Conservation (phyloP, 2,888 invertebrate genomes). For the Sinohyriopsis cumingii region DNA sequence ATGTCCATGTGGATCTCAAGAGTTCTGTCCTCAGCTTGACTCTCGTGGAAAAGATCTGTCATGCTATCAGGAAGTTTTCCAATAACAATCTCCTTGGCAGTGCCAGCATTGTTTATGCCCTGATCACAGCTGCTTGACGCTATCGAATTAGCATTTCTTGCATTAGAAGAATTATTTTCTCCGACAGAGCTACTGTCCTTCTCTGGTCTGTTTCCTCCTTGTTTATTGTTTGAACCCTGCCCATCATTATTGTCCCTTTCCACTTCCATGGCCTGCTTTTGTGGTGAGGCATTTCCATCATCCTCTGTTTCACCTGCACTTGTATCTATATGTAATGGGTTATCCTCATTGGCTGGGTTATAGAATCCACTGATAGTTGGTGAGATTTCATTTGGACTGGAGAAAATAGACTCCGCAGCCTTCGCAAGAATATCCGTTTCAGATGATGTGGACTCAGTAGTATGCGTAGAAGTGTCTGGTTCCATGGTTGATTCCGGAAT, state of each 20-base stretch:
- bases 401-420: constrained; percentile 72
- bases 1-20: constrained; percentile 11
- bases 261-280: constrained; percentile 13
- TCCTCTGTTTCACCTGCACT: constrained; percentile 58
- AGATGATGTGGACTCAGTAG: constrained; percentile 31
- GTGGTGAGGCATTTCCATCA: constrained; percentile 33
- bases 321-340: constrained; percentile 64
- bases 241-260: constrained; percentile 12
- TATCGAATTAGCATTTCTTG: too few species aligned
- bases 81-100: neutral
- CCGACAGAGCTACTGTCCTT: too few species aligned
- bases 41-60: constrained; percentile 10
- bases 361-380: constrained; percentile 58
- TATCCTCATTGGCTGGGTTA: constrained; percentile 65
- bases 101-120: neutral
- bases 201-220: too few species aligned
- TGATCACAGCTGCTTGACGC: neutral
- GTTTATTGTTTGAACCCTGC: neutral
- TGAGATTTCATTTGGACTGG: constrained; percentile 45
- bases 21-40: constrained; percentile 9
- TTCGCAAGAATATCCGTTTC: constrained; percentile 69
- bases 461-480: constrained; percentile 26
- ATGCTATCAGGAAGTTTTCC: neutral
- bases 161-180: too few species aligned
- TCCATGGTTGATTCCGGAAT: constrained; percentile 41